A percentile compares a stretch with the other conserved stretches of the same genome.
phyloP scores from a whole-genome alignment of 2,797 vertebrate genomes.

The Leptodactylus fallax region DNA sequence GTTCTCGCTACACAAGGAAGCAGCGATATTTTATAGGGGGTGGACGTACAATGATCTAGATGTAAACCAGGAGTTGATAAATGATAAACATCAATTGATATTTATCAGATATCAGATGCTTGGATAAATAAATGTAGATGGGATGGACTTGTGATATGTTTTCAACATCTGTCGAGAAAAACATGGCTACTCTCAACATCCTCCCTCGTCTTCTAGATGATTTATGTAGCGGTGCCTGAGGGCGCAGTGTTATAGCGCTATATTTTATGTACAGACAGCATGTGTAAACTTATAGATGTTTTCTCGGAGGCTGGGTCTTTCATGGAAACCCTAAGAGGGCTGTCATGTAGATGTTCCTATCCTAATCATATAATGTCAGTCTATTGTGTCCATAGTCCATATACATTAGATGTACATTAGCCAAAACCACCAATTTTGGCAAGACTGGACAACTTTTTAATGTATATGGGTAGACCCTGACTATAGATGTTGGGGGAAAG shows the following conservation, averaged over 20 bases:
- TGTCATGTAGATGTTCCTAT: neutral
- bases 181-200: neutral
- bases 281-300: neutral
- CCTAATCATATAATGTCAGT: neutral
- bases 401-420: too few species aligned
- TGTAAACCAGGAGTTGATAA: slow-evolving; percentile 16
- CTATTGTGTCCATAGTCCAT: too few species aligned
- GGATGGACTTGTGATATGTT: neutral
- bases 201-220: neutral
- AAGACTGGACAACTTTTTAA: too few species aligned
- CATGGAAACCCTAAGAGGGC: neutral
- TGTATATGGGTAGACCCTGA: too few species aligned
- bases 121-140: neutral
- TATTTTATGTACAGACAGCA: neutral
- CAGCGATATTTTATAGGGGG: slow-evolving; percentile 4
- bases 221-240: neutral
- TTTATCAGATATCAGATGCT: neutral
- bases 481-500: too few species aligned
- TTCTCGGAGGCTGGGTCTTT: neutral
- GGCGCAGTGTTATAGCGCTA: neutral
- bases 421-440: too few species aligned
- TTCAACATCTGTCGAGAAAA: neutral
- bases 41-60: neutral
- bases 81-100: neutral
- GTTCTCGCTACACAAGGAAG: neutral